Base-by-base conservation (phyloP, 2,888 invertebrate species). In the Raillietiella orientalis region DNA sequence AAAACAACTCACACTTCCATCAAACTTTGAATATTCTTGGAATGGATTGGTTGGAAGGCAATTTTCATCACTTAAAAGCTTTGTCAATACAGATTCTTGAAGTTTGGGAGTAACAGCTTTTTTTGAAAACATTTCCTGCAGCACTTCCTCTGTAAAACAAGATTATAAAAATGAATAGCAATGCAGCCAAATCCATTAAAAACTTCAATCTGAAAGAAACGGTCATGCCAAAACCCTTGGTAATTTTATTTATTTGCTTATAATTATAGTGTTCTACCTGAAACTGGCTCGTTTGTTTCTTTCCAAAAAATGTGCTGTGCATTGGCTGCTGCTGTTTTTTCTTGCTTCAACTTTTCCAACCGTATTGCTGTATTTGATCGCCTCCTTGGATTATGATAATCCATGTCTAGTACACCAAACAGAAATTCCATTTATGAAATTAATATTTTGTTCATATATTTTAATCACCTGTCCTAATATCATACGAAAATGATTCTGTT, bases 351-450 rank as follows among this genome's bases (percentile, higher is more conserved):
- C 46, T 74, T 72, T 39, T 87, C 84, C 26, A 84, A 44, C 41
- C 74, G 59, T 36, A 71, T 69, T 6, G 77, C 71, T 10, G 82
- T 82, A 43, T 79, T 75, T 1, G 82, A 72, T 35, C 82, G 54
- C 38, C 65, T 62, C 24, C 70, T 49, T 36, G 53, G 58, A 5
- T 46, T 44, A 34, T 50, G 47, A 32, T 50, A 52, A 30, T 50
- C 48, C 37, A 48, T 45, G 31, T 53, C 52, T n/a, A n/a, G n/a
- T n/a, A n/a, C n/a, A n/a, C n/a, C n/a, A n/a, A n/a, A n/a, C n/a
- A n/a, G n/a, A n/a, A n/a, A n/a, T n/a, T n/a, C n/a, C n/a, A n/a
- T n/a, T n/a, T n/a, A n/a, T n/a, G n/a, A n/a, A n/a, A n/a, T n/a
- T n/a, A n/a, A n/a, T n/a, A n/a, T n/a, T n/a, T n/a, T n/a, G n/a